Conservation (phyloP, 92 coral and sea anemone genomes). For the Porites lobata region DNA sequence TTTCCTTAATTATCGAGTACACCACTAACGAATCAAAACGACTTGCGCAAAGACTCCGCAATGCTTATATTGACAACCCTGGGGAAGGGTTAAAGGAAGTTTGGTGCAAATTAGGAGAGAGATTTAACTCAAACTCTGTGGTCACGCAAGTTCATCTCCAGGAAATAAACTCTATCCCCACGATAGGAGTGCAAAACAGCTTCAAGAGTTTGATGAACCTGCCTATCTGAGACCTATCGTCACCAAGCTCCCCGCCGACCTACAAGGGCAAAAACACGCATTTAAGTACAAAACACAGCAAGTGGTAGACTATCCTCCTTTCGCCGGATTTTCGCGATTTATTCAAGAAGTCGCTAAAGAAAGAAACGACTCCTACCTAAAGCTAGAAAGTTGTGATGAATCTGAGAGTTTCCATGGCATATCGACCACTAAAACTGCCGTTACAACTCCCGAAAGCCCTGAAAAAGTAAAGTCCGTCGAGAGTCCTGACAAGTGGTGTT, state of each 20-base stretch:
- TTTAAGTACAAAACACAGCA: slow-evolving; percentile 34
- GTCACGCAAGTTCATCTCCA: slow-evolving; percentile 18
- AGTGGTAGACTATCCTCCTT: slow-evolving; percentile 64
- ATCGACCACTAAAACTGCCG: too few species aligned
- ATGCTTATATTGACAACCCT: slow-evolving; percentile 23
- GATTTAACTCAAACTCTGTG: slow-evolving; percentile 15
- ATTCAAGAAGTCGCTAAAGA: slow-evolving; percentile 60
- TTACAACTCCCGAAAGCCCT: not conserved
- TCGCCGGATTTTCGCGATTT: slow-evolving; percentile 43
- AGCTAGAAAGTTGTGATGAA: slow-evolving; percentile 6
- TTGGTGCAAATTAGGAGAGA: slow-evolving; percentile 34
- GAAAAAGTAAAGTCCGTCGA: too few species aligned
- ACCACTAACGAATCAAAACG: slow-evolving; percentile 26
- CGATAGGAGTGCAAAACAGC: not conserved
- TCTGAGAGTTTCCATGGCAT: too few species aligned
- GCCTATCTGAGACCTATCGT: slow-evolving; percentile 51
- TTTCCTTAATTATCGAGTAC: not conserved
- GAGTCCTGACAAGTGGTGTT: slow-evolving; percentile 29
- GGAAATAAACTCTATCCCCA: slow-evolving; percentile 16
- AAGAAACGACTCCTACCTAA: slow-evolving; percentile 65
- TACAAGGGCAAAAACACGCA: slow-evolving; percentile 76
- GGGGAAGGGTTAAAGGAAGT: not conserved
- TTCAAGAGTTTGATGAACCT: slow-evolving; percentile 67
- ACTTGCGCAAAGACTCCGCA: slow-evolving; percentile 37
- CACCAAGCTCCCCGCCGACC: slow-evolving; percentile 50